These are phyloP conservation scores for Podarcis siculus DNA, from an alignment of 2,797 vertebrate species.

Conservation along the genomic window DNA sequence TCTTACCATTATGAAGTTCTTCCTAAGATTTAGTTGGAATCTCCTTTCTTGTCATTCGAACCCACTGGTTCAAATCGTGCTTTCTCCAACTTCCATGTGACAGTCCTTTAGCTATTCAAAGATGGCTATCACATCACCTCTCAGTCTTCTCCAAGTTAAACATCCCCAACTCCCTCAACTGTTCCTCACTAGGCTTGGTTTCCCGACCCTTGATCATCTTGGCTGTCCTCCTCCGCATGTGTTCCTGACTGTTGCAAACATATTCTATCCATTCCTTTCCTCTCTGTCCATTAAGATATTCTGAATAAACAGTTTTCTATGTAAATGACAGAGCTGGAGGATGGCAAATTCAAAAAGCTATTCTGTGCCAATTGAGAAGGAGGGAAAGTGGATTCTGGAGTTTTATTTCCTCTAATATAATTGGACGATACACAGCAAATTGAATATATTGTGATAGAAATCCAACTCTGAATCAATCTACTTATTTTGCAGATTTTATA, in stretches of 20 bases:
- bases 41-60: too few species aligned
- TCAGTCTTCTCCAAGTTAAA: too few species aligned
- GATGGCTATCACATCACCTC: too few species aligned
- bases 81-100: too few species aligned
- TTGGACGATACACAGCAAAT: not conserved
- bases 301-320: not conserved
- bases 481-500: slow-evolving; percentile 25
- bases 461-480: slow-evolving; percentile 1
- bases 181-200: too few species aligned
- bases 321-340: not conserved
- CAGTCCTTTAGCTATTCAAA: too few species aligned
- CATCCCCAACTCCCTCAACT: too few species aligned
- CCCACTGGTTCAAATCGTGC: too few species aligned
- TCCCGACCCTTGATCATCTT: too few species aligned
- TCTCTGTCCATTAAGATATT: not conserved
- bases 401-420: slow-evolving; percentile 15
- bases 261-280: not conserved
- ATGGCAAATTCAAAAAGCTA: not conserved
- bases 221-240: too few species aligned
- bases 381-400: not conserved
- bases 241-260: not conserved
- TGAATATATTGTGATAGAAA: slow-evolving; percentile 26
- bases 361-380: not conserved
- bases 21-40: too few species aligned
- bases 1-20: too few species aligned